Base-by-base conservation (phyloP, 2,888 invertebrate genomes). In the Cephus runcator region DNA sequence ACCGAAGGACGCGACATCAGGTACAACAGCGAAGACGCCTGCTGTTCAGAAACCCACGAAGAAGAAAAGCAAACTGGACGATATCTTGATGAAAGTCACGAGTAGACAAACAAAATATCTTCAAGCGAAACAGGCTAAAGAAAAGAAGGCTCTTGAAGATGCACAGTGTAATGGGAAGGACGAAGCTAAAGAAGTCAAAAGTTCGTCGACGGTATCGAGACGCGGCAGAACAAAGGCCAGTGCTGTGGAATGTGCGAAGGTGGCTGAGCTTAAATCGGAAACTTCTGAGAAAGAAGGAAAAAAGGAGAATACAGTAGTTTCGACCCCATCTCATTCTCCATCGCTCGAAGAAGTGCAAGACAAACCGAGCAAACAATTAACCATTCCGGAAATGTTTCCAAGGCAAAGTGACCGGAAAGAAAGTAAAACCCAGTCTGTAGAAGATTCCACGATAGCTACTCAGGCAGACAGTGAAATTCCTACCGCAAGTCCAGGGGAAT, bases 401-500 rank as follows among this genome's bases (percentile, higher is more conserved):
- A 73, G 73, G 35, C 76, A 71, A 33, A 75, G 68, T 69, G 73
- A 34, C n/a, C 68, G 71, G 33, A 75, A 78, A n/a, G 76, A 76
- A 69, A 73, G 75, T 68, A 78, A 78, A 73, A 73, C 35, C 15
- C 56, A 78, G n/a, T 73, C 68, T 30, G 23, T 76, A 3, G 86
- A 85, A 4, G 88, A 88, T 73, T 83, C 81, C 6, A 82, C 79
- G 9, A 79, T 83, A 11, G 80, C 80, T 31, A 83, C 83, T 68
- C 82, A 84, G 34, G 82, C 85, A 3, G 89, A 88, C 80, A 83
- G 85, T 74, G 89, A 90, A 75, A 83, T 87, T 4, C 85, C 87
- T 3, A 88, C 89, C 1, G 90, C 87, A 4, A 91, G 91, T 85
- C 89, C 91, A 3, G 91, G 90, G 9, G 91, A 92, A 69, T 90